Base-by-base conservation (phyloP, 2,113 vertebrate species). In the Danionella cerebrum region DNA sequence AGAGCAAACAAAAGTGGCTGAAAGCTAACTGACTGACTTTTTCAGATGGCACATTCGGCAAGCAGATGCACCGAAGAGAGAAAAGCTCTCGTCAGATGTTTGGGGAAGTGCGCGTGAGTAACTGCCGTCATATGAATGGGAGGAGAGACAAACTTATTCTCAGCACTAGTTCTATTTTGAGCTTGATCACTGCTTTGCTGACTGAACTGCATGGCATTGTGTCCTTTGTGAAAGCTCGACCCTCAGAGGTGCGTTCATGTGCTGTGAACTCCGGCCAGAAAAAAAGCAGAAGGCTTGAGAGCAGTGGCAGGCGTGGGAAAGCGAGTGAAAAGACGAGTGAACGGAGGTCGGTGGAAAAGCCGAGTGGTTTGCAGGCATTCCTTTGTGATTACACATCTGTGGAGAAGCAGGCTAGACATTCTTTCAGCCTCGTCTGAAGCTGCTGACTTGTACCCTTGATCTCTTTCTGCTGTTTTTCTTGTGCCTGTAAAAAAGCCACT, bases 301-400 rank as follows among this genome's bases (percentile, higher is more conserved):
- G 27, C 27, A 29, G 63, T 21, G 72, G 62, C 62, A 58, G 64
- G 69, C 57, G 70, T 73, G 71, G 72, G 70, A 69, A 72, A 72
- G 53, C 47, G 27, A 57, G 19, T 42, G 21, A 59, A 16, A 21
- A 67, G 39, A n/a, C 25, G 76, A 80, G 81, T 75, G 78, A 70
- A 71, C 71, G 69, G 47, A 39, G 76, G 77, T 71, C 79, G 73
- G 80, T 82, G 83, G 83, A 88, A 85, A 85, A 81, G 84, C 82
- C 79, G 80, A 89, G 84, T 84, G 83, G 83, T 87, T 84, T 86
- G 80, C 80, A 82, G 85, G 86, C 85, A 88, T 89, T 90, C 87
- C 85, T 87, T 82, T 84, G 85, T 83, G 88, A 89, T 90, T 87
- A 88, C 85, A 87, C 84, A 84, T 80, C 48, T 75, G 81, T 73